Conservation (phyloP, 2,113 vertebrate genomes). For the Pycnonotus jocosus region DNA sequence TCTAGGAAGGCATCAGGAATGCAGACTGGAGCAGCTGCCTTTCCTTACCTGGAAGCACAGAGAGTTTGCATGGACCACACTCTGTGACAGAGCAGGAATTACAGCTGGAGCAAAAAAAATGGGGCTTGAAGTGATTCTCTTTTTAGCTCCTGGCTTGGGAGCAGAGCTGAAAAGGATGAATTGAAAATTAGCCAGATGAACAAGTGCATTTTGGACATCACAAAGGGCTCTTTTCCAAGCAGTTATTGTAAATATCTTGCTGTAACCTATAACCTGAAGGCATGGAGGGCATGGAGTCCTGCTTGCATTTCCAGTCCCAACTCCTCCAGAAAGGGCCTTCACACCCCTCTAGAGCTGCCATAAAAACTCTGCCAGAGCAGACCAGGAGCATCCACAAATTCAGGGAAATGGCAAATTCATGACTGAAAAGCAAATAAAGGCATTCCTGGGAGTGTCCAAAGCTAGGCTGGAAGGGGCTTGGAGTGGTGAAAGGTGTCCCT, state of each 20-base stretch:
- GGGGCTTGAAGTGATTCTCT: background rate
- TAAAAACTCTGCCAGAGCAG: background rate
- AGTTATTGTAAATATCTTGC: background rate
- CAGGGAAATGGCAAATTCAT: accelerated
- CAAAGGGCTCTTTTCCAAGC: background rate
- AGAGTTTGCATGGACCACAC: accelerated
- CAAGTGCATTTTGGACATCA: background rate
- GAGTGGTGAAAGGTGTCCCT: background rate
- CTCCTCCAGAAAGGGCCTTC: background rate
- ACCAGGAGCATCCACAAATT: background rate
- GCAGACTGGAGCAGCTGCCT: background rate
- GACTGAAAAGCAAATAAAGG: background rate
- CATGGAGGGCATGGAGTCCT: accelerated
- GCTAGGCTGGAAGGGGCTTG: background rate
- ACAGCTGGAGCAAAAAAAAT: background rate
- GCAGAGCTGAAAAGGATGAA: background rate
- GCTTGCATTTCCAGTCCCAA: background rate
- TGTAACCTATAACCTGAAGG: background rate
- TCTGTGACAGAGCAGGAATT: background rate
- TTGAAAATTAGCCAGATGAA: constrained; percentile 6
- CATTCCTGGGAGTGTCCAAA: background rate
- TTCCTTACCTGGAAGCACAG: background rate
- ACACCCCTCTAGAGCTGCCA: background rate
- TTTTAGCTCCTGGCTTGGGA: background rate
- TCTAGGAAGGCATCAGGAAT: background rate